Evolutionary conservation across 2,113 vertebrate species (phyloP), one percentile per base, ranked within the genome.

Genomic region (Oreamnos americanus): DNA sequence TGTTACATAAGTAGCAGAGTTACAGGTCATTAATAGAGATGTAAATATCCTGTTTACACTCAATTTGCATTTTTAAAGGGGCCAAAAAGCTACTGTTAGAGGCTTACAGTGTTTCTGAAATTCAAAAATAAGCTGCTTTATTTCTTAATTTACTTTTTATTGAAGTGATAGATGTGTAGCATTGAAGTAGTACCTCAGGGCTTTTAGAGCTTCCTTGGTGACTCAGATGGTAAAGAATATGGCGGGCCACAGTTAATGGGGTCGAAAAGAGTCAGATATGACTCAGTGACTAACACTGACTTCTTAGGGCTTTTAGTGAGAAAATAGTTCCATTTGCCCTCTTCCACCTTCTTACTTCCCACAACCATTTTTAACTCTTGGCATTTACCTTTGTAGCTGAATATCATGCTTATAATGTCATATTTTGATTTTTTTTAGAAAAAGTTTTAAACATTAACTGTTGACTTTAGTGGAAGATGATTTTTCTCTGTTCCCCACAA

Each of bases 51-150:
- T 96, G 15, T 83, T 87, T 51, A 76, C 51, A 64, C 1, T 87
- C 51, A 82, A 28, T 74, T 12, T n/a, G 45, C 67, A 55, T 55
- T 95, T 95, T 36, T 55, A 47, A 64, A 84, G 85, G 21, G 16
- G 26, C 81, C 28, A 83, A 81, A 62, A 64, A 94, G 26, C 85
- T 88, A 26, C 51, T 79, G n/a, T 81, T 55, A 39, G 36, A 64
- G n/a, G n/a, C 58, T 51, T 87, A 36, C 36, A 88, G 13, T 81
- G 57, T 62, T 81, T 94, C 47, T 85, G 62, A 84, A 67, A 60
- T 95, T 51, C 5, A 85, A 60, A 83, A 60, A 26, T 58, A 84
- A 90, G 51, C 62, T 94, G 67, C 53, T 33, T 90, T 62, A 19
- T 71, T 55, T 25, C 19, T 43, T 36, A 82, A 53, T 82, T 71